Evolutionary conservation across 1,140 invertebrate species (phyloP).

Genomic region (Drosophila sp.): DNA sequence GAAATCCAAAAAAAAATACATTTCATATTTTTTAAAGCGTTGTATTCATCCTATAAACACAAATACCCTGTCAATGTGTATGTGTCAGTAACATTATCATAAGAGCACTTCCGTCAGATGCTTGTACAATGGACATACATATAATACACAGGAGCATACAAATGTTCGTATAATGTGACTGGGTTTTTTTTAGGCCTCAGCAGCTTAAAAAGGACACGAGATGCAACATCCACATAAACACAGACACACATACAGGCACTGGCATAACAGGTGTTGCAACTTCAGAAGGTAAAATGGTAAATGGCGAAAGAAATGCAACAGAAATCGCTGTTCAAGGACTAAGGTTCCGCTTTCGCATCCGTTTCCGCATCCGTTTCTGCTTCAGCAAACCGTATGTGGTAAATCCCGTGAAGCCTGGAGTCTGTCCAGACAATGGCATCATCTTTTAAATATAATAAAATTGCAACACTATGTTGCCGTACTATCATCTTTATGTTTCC

Average conservation of each 20-base stretch:
- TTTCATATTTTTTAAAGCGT: too few relatives aligned
- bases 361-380: constrained; percentile 57
- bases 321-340: constrained; percentile 20
- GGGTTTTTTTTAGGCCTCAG: background rate
- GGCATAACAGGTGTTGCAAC: background rate
- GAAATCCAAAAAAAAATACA: background rate
- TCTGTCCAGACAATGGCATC: constrained; percentile 19
- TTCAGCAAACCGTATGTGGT: constrained; percentile 19
- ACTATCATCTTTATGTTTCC: background rate
- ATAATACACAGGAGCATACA: background rate
- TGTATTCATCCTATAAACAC: background rate
- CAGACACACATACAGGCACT: background rate
- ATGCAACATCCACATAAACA: background rate
- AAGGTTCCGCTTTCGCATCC: constrained; percentile 52
- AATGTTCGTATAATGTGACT: background rate
- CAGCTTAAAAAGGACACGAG: constrained; percentile 10
- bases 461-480: constrained; percentile 13
- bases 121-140: too few relatives aligned
- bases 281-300: background rate
- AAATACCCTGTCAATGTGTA: background rate
- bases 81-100: background rate
- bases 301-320: constrained; percentile 17
- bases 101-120: background rate
- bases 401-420: constrained; percentile 14
- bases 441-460: constrained; percentile 46